Evolutionary conservation across 2,113 vertebrate species (phyloP).

Genomic region (Cebidichthys violaceus): DNA sequence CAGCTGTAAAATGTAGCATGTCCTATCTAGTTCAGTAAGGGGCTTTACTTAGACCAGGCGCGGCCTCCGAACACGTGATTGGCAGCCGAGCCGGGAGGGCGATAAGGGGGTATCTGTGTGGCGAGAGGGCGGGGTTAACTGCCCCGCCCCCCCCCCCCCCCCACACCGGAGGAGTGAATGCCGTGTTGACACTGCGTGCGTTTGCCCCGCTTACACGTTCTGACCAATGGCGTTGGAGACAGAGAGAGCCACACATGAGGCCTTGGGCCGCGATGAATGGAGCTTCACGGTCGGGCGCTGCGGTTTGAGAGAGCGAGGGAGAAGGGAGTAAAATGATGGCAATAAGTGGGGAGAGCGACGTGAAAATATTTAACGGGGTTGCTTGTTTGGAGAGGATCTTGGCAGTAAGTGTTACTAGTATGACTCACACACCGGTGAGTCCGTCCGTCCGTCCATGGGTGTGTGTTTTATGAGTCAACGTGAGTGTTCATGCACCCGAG

Average conservation of each 20-base stretch:
- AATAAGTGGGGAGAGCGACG: conserved; percentile 55
- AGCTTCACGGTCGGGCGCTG: conserved; percentile 43
- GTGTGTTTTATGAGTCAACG: conserved; percentile 44
- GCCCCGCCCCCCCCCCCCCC: not conserved
- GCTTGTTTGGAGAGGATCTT: conserved; percentile 69
- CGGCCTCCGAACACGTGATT: conserved; percentile 35
- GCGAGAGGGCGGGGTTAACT: not conserved
- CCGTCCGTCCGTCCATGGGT: conserved; percentile 21
- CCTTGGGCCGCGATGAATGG: conserved; percentile 44
- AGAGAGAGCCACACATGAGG: conserved; percentile 52
- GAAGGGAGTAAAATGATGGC: conserved; percentile 35
- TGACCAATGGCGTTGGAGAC: conserved; percentile 38
- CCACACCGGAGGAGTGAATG: conserved; percentile 10
- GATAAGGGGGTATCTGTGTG: conserved; percentile 61
- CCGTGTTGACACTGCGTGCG: conserved; percentile 36
- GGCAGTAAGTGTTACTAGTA: conserved; percentile 55
- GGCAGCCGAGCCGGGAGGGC: conserved; percentile 17
- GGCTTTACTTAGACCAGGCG: conserved; percentile 64
- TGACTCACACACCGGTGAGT: too few relatives aligned
- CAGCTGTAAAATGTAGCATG: conserved; percentile 71
- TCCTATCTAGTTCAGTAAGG: conserved; percentile 58
- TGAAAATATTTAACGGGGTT: conserved; percentile 63
- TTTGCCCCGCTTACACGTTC: conserved; percentile 35
- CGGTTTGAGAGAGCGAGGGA: conserved; percentile 35
- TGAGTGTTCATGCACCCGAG: conserved; percentile 46